Evolutionary conservation across 2,888 invertebrate species (phyloP), one percentile per base, ranked within the genome.

Genomic region (Dascillus cervinus): DNA sequence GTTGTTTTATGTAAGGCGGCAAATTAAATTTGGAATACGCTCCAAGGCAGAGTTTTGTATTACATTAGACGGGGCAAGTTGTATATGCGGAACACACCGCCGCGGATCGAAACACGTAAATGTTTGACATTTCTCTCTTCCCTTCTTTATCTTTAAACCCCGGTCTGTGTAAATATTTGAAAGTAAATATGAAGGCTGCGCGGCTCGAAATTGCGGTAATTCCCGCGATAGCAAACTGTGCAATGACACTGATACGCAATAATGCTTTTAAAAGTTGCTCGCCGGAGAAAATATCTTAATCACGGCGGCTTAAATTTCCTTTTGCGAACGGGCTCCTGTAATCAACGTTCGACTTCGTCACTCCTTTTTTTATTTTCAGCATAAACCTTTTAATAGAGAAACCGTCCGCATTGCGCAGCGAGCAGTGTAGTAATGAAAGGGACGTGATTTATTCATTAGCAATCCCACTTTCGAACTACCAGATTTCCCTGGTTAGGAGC

Each of bases 1-100:
- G 54, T 55, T 53, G 53, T 53, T 56, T 54, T 54, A 55, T 52
- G 51, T 52, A 54, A 49, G 53, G 50, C 48, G 45, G 43, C 40
- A 54, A 55, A 56, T 53, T 50, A 36, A 50, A 56, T 56, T 56
- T 54, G 44, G 41, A 43, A 51, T 47, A 47, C 54, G 43, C 44
- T 23, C 40, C 50, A 45, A 49, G 37, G 35, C 36, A 33, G 33
- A 40, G 29, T 41, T 35, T 41, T 39, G 22, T 34, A 32, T 32
- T 32, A 32, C 29, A 26, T 40, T 40, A 29, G 26, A 15, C 11
- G 32, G 32, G 21, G 27, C 21, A 13, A 34, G 37, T 39, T 43
- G 31, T 29, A 25, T 31, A 39, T 32, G 32, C 24, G 23, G 21
- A 31, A 23, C 25, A 20, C 14, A 17, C 14, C 19, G 19, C 11